Base-by-base conservation (phyloP, 2,888 invertebrate genomes). In the Cepaea hortensis region DNA sequence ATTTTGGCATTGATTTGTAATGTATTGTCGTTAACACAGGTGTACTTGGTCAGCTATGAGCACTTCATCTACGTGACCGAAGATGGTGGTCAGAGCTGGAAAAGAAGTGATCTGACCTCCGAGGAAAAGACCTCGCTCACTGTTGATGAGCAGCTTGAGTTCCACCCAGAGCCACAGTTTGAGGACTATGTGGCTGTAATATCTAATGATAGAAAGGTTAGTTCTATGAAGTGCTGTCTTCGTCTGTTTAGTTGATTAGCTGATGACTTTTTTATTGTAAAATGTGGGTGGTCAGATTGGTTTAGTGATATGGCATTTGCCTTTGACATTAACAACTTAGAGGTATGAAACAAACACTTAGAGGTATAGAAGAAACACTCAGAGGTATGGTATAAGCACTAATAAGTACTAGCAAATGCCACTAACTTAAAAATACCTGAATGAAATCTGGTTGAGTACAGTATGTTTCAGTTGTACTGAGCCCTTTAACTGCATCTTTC, bases 11-110 rank as follows among this genome's bases (percentile, higher is more conserved):
- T 35, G 35, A 35, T 35, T 35, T 35, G 35, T 35, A 35, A 35
- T 55, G 55, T 55, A 81, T 55, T 73, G 68, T 83, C 35, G 81
- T 72, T 89, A 88, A 11, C 88, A 93, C 88, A 93, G 93, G 89
- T 91, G 13, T 93, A 93, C 86, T 87, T 93, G 79, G 83, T 93
- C 11, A 89, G 90, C 77, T 89, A 90, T 23, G 86, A 88, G 3
- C 81, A 86, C 6, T 62, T 81, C 15, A 73, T 93, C 85, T 92
- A 91, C 77, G 85, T 91, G 23, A 91, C 93, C 75, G 90, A 90
- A 48, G 88, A 92, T 87, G 91, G 91, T 4, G 92, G 92, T 20
- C 35, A 85, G 20, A 89, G 70, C 3, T 92, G 91, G 88, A 76
- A 18, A 1, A 72, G 75, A 13, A 50, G 80, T 46, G 50, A 35